Percentiles rank a stretch among this genome's conserved stretches.
phyloP scores from a whole-genome alignment of 2,113 vertebrate species.

The Crotalus tigris region DNA sequence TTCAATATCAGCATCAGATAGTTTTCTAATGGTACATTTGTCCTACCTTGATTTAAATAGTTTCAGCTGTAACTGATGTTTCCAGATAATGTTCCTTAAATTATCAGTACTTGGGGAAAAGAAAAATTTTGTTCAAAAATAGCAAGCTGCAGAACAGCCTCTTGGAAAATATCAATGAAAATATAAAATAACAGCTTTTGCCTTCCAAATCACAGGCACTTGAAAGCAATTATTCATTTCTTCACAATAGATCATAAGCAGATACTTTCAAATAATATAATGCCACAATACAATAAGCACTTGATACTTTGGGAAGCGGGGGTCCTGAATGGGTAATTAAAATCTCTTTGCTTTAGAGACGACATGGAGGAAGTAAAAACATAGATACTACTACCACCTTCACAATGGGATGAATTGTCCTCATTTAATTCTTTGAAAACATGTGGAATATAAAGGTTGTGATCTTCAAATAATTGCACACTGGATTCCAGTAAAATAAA shows the following conservation, averaged over 20 bases:
- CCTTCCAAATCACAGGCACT: background rate
- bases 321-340: background rate
- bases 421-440: background rate
- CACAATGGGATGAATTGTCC: background rate
- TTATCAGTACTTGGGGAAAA: background rate
- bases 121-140: background rate
- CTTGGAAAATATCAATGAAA: fast-evolving
- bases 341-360: background rate
- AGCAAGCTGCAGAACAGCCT: background rate
- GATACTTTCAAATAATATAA: background rate
- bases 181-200: background rate
- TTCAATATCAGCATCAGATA: background rate
- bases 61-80: conserved; percentile 16
- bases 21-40: background rate
- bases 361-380: background rate
- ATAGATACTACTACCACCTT: background rate
- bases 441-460: background rate
- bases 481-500: background rate
- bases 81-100: background rate
- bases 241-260: background rate
- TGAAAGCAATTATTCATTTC: fast-evolving
- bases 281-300: background rate
- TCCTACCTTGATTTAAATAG: background rate
- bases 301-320: background rate
- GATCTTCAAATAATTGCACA: background rate